Conservation (phyloP, 1,140 invertebrate species). For the Aporrectodea caliginosa region DNA sequence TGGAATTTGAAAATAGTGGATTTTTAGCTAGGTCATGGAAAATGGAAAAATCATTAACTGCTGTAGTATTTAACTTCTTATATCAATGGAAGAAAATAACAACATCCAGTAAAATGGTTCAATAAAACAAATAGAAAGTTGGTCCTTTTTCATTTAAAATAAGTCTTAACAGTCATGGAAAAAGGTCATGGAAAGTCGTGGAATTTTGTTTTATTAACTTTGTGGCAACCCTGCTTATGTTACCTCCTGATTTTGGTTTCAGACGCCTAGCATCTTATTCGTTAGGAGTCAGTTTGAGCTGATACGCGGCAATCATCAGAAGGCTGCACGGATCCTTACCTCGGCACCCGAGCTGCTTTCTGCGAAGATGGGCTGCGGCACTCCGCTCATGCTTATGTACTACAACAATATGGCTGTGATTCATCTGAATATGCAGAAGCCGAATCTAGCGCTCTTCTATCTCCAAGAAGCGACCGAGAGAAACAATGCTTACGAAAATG, state of each 20-base stretch:
- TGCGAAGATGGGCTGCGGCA: not conserved
- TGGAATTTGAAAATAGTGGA: no score
- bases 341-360: constrained; percentile 50
- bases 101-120: no score
- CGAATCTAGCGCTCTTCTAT: constrained; percentile 78
- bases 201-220: no score
- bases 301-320: constrained; percentile 65
- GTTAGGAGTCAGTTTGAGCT: constrained; percentile 70
- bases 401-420: constrained; percentile 87
- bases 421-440: constrained; percentile 80
- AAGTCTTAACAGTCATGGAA: no score
- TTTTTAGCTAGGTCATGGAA: no score
- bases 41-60: no score
- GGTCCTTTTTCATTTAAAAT: no score
- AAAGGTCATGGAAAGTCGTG: no score
- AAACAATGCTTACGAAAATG: not conserved
- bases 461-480: constrained; percentile 77
- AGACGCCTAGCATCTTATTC: constrained; percentile 64
- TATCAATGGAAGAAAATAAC: no score
- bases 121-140: no score
- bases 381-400: constrained; percentile 63
- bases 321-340: constrained; percentile 66
- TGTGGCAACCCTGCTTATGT: no score
- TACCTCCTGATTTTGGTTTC: constrained; percentile 43
- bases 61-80: no score